A percentile compares a stretch with the other conserved stretches of the same genome.
Evolutionary conservation across 2,113 vertebrate species (phyloP).

Genomic region (Phrynosoma blainvillii): DNA sequence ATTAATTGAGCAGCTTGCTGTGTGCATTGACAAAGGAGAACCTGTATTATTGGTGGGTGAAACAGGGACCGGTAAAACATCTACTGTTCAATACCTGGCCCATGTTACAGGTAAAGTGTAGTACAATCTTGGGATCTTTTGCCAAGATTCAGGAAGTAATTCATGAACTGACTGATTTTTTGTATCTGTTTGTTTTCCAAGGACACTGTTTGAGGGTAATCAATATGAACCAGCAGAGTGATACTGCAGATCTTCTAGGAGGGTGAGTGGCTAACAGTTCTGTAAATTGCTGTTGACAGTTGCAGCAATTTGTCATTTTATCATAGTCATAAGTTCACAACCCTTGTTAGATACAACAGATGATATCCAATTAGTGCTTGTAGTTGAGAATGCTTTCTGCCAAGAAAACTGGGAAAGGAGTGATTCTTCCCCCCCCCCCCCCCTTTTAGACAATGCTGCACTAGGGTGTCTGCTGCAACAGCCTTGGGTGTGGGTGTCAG

Average conservation of each 20-base stretch:
- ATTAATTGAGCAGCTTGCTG: slow-evolving; percentile 91
- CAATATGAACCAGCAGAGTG: slow-evolving; percentile 99
- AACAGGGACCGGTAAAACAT: slow-evolving; percentile 97
- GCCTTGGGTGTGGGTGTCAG: neutral
- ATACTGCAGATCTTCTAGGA: slow-evolving; percentile 93
- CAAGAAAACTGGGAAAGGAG: neutral
- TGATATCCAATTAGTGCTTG: neutral
- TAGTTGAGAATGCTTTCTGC: no score
- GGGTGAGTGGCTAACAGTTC: slow-evolving; percentile 81
- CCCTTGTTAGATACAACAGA: neutral
- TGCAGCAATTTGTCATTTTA: neutral
- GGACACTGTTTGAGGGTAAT: slow-evolving; percentile 89
- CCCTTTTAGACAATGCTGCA: no score
- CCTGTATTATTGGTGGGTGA: slow-evolving; percentile 94
- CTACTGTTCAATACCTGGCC: slow-evolving; percentile 92
- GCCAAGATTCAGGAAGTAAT: neutral
- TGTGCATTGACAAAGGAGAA: slow-evolving; percentile 89
- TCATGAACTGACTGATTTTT: neutral
- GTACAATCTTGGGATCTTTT: neutral
- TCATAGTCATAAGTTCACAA: neutral
- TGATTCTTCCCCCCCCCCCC: neutral
- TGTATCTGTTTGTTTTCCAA: slow-evolving; percentile 64
- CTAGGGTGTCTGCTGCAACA: neutral
- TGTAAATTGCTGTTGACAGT: neutral
- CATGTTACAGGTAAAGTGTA: slow-evolving; percentile 84